Conservation (phyloP, 2,113 vertebrate species). For the Zosterops lateralis region DNA sequence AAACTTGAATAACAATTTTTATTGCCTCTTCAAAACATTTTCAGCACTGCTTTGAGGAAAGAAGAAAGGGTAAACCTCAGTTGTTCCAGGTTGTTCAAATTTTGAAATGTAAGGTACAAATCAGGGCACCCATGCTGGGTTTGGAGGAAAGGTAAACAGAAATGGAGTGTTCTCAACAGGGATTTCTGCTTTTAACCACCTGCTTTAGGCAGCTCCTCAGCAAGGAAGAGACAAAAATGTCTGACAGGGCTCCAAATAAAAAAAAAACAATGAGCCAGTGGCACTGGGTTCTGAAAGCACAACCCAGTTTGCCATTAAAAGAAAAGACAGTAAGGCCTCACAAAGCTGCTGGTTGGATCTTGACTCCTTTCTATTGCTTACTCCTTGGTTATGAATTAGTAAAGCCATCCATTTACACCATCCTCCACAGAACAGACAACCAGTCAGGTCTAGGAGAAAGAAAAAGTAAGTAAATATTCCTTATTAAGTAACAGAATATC, state of each 20-base stretch:
- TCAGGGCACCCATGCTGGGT: background rate
- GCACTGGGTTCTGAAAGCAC: background rate
- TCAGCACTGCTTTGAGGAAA: background rate
- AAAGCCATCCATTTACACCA: background rate
- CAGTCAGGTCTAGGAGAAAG: background rate
- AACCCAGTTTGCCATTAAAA: background rate
- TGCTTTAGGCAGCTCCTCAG: background rate
- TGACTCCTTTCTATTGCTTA: background rate
- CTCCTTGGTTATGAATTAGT: background rate
- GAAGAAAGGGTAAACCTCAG: background rate
- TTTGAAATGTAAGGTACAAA: background rate
- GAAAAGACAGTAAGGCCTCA: background rate
- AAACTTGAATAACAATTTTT: background rate
- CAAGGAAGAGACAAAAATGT: background rate
- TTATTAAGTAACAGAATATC: background rate
- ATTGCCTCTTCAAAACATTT: background rate
- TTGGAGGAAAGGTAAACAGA: background rate
- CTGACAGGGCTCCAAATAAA: background rate
- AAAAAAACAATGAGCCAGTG: background rate
- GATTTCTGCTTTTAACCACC: background rate
- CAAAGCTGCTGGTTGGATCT: background rate
- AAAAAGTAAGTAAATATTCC: background rate
- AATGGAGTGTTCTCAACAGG: background rate
- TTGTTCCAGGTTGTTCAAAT: background rate
- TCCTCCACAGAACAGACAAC: background rate